Evolutionary conservation across 2,113 vertebrate species (phyloP).

Genomic region (Psophia crepitans): DNA sequence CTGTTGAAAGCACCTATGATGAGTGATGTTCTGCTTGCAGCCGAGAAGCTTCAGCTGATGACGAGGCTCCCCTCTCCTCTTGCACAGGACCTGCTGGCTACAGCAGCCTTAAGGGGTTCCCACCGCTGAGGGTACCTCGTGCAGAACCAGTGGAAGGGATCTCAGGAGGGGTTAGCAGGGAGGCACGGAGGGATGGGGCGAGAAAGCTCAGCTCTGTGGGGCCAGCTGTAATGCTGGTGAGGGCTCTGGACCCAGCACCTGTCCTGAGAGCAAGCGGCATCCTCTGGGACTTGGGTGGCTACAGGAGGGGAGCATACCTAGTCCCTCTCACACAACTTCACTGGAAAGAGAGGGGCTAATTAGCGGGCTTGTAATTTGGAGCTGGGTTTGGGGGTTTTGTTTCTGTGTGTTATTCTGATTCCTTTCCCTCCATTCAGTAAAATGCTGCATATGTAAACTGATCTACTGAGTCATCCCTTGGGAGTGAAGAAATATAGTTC

Average conservation of each 20-base stretch:
- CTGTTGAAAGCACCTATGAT: not conserved
- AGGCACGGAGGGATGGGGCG: not conserved
- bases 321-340: not conserved
- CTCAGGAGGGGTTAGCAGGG: not conserved
- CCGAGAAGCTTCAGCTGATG: not conserved
- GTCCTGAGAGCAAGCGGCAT: not conserved
- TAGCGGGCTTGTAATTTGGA: not conserved
- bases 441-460: not conserved
- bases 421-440: not conserved
- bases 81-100: accelerated
- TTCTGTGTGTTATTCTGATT: not conserved
- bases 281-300: not conserved
- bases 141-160: accelerated
- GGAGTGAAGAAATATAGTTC: not conserved
- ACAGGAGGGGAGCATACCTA: not conserved
- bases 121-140: no score
- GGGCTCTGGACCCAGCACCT: not conserved
- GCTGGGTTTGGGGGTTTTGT: not conserved
- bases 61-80: not conserved
- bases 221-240: not conserved
- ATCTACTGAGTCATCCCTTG: not conserved
- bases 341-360: not conserved
- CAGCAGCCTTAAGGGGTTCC: not conserved
- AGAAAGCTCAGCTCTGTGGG: accelerated
- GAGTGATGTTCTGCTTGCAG: not conserved